These are phyloP conservation scores for Dipodomys ordii DNA, from an alignment of 2,113 vertebrate species.

Conservation along the genomic window DNA sequence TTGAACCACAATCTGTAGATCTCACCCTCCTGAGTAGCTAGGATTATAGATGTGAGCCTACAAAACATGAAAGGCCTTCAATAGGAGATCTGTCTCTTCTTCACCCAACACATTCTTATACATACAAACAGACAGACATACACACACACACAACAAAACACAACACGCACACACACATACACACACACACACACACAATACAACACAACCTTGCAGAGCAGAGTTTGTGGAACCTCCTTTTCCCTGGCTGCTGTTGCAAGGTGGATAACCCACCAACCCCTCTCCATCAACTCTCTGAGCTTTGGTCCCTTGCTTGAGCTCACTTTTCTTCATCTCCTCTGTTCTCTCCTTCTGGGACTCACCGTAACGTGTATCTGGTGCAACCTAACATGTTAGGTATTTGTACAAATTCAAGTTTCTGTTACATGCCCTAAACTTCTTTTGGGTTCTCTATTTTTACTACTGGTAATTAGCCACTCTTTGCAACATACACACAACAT, in stretches of 20 bases:
- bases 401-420: not conserved
- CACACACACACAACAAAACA: accelerated
- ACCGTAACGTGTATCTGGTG: not conserved
- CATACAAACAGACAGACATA: too few species aligned
- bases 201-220: not conserved
- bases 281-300: not conserved
- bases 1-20: too few species aligned
- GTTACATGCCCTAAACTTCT: not conserved
- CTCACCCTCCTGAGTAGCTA: too few species aligned
- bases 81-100: not conserved
- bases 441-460: not conserved
- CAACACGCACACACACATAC: too few species aligned
- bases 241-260: too few species aligned
- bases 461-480: not conserved
- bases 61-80: not conserved
- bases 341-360: not conserved
- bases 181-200: too few species aligned
- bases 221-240: not conserved
- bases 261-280: not conserved
- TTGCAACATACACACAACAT: too few species aligned
- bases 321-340: not conserved
- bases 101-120: not conserved
- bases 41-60: too few species aligned
- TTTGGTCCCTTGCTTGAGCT: not conserved
- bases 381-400: not conserved